Evolutionary conservation across 2,797 vertebrate genomes (phyloP).

Genomic region (Hydrolagus colliei): DNA sequence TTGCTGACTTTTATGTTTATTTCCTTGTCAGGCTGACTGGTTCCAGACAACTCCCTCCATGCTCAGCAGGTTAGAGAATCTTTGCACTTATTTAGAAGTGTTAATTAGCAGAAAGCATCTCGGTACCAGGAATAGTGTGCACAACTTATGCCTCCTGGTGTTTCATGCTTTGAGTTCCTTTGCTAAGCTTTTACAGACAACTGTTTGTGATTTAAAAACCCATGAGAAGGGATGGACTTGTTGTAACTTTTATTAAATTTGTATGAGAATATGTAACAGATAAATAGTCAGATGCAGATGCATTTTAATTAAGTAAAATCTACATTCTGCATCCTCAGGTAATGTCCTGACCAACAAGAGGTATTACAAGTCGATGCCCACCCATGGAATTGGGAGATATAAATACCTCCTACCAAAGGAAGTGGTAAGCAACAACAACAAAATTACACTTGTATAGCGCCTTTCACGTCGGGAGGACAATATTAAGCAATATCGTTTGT

Average conservation of each 20-base stretch:
- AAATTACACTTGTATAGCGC: too few relatives aligned
- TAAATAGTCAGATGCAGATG: neutral
- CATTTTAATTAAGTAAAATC: constrained; percentile 43
- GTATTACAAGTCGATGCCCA: constrained; percentile 64
- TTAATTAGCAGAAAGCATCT: neutral
- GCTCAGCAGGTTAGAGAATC: constrained; percentile 3
- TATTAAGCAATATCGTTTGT: constrained; percentile 22
- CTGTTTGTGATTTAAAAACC: too few relatives aligned
- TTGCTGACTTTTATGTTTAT: neutral
- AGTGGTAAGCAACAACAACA: constrained; percentile 43
- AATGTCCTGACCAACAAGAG: constrained; percentile 46
- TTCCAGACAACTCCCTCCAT: neutral
- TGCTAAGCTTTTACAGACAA: too few relatives aligned
- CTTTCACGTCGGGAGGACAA: neutral
- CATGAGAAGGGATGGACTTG: too few relatives aligned
- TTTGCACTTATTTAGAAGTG: neutral
- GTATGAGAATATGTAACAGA: too few relatives aligned
- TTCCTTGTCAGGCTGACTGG: constrained; percentile 7
- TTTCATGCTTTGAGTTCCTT: neutral
- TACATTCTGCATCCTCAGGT: constrained; percentile 25
- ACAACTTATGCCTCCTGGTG: neutral
- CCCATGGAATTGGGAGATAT: constrained; percentile 76
- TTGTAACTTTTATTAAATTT: too few relatives aligned
- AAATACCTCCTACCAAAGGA: constrained; percentile 62
- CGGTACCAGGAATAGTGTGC: neutral